phyloP scores from a whole-genome alignment of 2,888 invertebrate genomes.

The Thymelicus lineola region DNA sequence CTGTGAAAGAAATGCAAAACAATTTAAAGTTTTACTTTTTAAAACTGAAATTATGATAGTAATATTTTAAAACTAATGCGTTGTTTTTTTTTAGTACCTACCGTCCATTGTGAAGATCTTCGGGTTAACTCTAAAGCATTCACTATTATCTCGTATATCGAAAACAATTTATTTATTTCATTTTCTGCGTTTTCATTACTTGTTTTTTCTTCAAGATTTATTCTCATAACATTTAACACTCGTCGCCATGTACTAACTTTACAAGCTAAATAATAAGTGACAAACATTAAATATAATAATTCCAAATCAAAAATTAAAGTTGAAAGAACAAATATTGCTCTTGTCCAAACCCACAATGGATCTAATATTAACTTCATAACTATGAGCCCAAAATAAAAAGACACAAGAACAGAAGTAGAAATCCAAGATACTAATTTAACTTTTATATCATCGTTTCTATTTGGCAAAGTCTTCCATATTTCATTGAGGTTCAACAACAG shows the following conservation, averaged over 20 bases:
- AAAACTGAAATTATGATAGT: not conserved
- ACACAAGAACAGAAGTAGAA: conserved; percentile 9
- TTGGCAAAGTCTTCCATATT: conserved; percentile 32
- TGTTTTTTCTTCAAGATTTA: not conserved
- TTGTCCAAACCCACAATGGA: conserved; percentile 39
- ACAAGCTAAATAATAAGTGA: conserved; percentile 42
- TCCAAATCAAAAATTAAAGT: conserved; percentile 47
- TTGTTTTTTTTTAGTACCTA: conserved; percentile 37
- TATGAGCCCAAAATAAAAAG: conserved; percentile 30
- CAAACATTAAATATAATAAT: conserved; percentile 38
- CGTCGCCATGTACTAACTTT: conserved; percentile 43
- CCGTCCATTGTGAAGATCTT: conserved; percentile 41
- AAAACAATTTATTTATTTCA: conserved; percentile 31
- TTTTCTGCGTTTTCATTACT: conserved; percentile 22
- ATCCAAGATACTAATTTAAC: conserved; percentile 25
- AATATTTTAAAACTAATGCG: not conserved
- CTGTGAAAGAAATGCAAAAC: conserved; percentile 41
- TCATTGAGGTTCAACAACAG: conserved; percentile 37
- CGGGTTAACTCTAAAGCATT: conserved; percentile 34
- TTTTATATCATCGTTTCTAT: conserved; percentile 19
- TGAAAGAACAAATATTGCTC: conserved; percentile 40
- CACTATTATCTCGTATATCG: conserved; percentile 40
- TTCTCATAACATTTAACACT: conserved; percentile 13
- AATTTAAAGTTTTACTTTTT: too few species aligned
- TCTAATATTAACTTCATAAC: conserved; percentile 36